phyloP scores from a whole-genome alignment of 2,113 vertebrate species.

The Hassar affinis region DNA sequence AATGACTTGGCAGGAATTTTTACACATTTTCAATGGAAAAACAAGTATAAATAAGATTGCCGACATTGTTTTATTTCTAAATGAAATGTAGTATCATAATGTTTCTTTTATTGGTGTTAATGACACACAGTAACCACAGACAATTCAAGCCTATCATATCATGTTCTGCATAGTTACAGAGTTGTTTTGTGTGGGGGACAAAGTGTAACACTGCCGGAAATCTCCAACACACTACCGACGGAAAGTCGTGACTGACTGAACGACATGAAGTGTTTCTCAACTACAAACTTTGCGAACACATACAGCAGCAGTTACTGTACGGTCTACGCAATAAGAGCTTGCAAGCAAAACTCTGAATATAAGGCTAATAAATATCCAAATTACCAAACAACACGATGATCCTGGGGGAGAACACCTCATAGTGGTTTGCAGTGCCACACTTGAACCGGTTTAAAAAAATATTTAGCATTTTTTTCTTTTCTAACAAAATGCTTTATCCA shows the following conservation, averaged over 20 bases:
- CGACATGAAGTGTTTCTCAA: background rate
- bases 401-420: background rate
- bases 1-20: background rate
- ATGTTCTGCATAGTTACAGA: slow-evolving; percentile 39
- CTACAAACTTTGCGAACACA: slow-evolving; percentile 3
- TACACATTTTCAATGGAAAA: background rate
- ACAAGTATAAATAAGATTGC: background rate
- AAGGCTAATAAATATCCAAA: background rate
- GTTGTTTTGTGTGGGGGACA: background rate
- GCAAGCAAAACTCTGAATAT: slow-evolving; percentile 19
- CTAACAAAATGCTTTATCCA: slow-evolving; percentile 43
- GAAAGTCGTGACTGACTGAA: background rate
- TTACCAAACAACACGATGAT: background rate
- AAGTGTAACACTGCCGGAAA: slow-evolving; percentile 12
- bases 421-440: slow-evolving; percentile 18
- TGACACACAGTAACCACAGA: slow-evolving; percentile 19
- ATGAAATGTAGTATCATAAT: slow-evolving; percentile 4
- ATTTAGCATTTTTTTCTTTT: slow-evolving; percentile 9
- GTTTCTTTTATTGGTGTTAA: slow-evolving; percentile 22
- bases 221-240: background rate
- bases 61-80: slow-evolving; percentile 13
- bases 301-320: slow-evolving; percentile 11
- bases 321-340: slow-evolving; percentile 15
- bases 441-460: slow-evolving; percentile 34
- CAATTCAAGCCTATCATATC: slow-evolving; percentile 21